Conservation (phyloP, 2,113 vertebrate species). For the Oreochromis niloticus region DNA sequence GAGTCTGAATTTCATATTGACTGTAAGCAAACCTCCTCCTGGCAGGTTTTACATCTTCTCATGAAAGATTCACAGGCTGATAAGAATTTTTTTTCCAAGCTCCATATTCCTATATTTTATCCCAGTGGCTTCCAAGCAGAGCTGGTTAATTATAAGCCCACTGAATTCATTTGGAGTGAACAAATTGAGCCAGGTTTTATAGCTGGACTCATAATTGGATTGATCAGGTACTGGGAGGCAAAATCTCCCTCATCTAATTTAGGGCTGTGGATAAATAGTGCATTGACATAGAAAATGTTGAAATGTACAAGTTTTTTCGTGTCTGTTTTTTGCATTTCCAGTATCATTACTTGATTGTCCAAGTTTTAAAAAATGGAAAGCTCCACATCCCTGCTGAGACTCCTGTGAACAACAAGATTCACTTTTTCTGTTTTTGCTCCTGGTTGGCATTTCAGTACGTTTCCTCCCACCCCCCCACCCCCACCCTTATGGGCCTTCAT, state of each 20-base stretch:
- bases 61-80: conserved; percentile 21
- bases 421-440: neutral
- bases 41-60: neutral
- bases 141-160: conserved; percentile 42
- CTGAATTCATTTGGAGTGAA: conserved; percentile 32
- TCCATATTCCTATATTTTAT: neutral
- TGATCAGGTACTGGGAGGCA: neutral
- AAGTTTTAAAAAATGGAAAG: neutral
- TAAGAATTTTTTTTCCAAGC: neutral
- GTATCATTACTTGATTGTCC: neutral
- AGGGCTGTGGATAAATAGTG: neutral
- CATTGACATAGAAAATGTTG: neutral
- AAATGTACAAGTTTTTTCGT: neutral
- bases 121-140: conserved; percentile 17
- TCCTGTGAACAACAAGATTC: neutral
- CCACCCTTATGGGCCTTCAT: neutral
- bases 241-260: neutral
- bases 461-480: neutral
- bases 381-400: neutral
- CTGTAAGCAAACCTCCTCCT: neutral
- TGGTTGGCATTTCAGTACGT: neutral
- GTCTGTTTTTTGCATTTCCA: neutral
- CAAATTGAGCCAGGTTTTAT: conserved; percentile 18
- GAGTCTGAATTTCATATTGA: conserved; percentile 3
- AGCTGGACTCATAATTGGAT: conserved; percentile 29